Conservation (phyloP, 2,113 vertebrate species). For the Urocynchramus pylzowi region DNA sequence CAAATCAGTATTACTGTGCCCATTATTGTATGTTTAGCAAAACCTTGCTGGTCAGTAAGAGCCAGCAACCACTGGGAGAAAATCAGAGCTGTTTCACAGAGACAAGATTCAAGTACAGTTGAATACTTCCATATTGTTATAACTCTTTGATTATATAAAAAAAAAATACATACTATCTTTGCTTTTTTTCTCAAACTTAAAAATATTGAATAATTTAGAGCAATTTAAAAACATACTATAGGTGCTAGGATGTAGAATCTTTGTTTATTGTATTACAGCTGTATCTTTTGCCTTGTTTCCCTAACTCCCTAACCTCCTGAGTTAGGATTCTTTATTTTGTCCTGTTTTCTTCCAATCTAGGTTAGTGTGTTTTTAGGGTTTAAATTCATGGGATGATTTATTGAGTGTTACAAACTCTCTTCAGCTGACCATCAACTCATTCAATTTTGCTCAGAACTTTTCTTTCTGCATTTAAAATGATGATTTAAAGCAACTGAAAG, state of each 20-base stretch:
- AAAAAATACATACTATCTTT: not conserved
- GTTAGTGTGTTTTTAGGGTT: not conserved
- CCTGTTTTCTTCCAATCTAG: not conserved
- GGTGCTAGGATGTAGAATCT: not conserved
- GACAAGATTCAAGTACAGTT: not conserved
- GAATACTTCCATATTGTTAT: not conserved
- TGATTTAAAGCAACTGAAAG: not conserved
- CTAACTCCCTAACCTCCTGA: not conserved
- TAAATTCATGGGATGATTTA: not conserved
- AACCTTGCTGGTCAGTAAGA: not conserved
- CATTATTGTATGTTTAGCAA: not conserved
- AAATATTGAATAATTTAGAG: not conserved
- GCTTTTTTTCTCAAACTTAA: not conserved
- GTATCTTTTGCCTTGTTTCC: not conserved
- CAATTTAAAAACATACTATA: not conserved
- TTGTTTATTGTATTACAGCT: not conserved
- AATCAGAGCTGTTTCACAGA: not conserved
- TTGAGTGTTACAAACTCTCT: not conserved
- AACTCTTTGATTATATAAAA: not conserved
- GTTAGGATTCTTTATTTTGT: not conserved
- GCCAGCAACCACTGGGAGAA: not conserved
- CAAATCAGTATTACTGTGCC: not conserved
- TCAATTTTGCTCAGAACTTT: not conserved
- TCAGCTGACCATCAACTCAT: not conserved
- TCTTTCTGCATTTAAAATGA: not conserved